A percentile compares a stretch with the other conserved stretches of the same genome.
Conservation (phyloP, 1,140 invertebrate species). For the Formica selysi region DNA sequence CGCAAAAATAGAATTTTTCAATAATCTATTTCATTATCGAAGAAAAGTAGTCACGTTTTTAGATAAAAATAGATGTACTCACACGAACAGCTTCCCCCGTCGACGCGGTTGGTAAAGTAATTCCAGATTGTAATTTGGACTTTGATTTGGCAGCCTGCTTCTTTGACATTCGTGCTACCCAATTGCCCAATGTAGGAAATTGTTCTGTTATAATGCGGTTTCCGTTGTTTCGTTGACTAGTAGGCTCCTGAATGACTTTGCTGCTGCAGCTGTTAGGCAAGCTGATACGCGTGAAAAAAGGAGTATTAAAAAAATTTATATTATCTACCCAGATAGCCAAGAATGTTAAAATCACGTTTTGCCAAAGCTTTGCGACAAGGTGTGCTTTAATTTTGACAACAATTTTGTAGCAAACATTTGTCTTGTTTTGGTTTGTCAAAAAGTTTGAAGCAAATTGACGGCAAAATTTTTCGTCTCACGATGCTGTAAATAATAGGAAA, state of each 20-base stretch:
- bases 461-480: too few species aligned
- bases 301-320: not conserved
- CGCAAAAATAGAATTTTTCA: not conserved
- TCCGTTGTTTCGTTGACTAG: constrained; percentile 12
- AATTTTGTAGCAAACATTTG: too few species aligned
- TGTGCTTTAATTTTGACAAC: too few species aligned
- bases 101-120: constrained; percentile 33
- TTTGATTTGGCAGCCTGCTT: constrained; percentile 60
- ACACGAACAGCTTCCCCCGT: constrained; percentile 35
- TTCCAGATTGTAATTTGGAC: constrained; percentile 58
- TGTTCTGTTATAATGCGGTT: constrained; percentile 75
- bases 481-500: too few species aligned
- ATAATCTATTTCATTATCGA: not conserved
- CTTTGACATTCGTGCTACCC: constrained; percentile 76
- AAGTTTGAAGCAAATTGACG: too few species aligned
- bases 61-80: not conserved
- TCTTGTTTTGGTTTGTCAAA: too few species aligned
- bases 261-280: constrained; percentile 37
- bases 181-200: constrained; percentile 82
- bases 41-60: not conserved
- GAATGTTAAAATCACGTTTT: too few species aligned
- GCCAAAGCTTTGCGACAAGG: too few species aligned
- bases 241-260: constrained; percentile 3
- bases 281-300: not conserved
- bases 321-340: not conserved